phyloP scores from a whole-genome alignment of 2,888 invertebrate species.

The Trissolcus japonicus region DNA sequence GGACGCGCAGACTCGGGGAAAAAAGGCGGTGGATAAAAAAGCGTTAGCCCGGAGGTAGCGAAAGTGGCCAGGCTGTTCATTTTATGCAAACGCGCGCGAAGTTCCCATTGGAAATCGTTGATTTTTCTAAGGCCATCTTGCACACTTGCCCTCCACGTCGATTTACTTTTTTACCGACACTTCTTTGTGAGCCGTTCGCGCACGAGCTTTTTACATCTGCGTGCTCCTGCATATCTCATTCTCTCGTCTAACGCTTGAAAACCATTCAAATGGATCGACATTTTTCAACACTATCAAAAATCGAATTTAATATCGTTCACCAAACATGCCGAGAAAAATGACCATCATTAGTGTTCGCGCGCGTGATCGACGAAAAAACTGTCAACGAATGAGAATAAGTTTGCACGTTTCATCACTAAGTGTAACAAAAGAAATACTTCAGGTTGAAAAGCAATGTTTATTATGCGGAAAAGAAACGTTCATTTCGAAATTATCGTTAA shows the following conservation, averaged over 20 bases:
- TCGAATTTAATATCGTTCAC: slow-evolving; percentile 40
- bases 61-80: slow-evolving; percentile 57
- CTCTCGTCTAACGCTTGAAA: slow-evolving; percentile 22
- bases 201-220: slow-evolving; percentile 11
- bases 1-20: slow-evolving; percentile 17
- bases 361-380: slow-evolving; percentile 6
- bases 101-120: slow-evolving; percentile 62
- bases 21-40: slow-evolving; percentile 32
- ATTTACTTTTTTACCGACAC: slow-evolving; percentile 45
- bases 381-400: slow-evolving; percentile 15
- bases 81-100: slow-evolving; percentile 66
- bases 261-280: slow-evolving; percentile 45
- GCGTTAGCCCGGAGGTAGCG: slow-evolving; percentile 8
- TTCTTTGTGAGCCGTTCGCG: slow-evolving; percentile 24
- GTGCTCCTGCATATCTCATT: slow-evolving; percentile 48
- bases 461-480: no score
- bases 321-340: slow-evolving; percentile 27
- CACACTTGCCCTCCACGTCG: slow-evolving; percentile 47
- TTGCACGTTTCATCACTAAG: neutral
- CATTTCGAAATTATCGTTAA: no score
- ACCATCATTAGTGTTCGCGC: slow-evolving; percentile 19
- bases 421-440: no score
- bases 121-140: slow-evolving; percentile 64
- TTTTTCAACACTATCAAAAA: slow-evolving; percentile 46
- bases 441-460: no score